Conservation (phyloP, 2,888 invertebrate species). For the Brachyptera putata region DNA sequence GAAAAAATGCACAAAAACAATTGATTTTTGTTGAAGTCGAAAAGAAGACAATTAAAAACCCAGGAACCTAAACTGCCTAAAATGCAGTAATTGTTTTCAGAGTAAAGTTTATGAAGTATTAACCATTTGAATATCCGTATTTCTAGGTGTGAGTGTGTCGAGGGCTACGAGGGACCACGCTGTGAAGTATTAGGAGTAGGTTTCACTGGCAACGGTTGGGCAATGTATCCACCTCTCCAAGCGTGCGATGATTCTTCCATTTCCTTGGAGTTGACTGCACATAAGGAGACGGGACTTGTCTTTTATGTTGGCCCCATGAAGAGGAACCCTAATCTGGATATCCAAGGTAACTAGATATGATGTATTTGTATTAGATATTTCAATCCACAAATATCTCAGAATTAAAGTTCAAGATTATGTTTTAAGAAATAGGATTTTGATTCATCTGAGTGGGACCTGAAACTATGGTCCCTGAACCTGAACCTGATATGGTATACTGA, state of each 20-base stretch:
- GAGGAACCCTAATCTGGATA: constrained; percentile 57
- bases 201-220: constrained; percentile 88
- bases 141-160: constrained; percentile 71
- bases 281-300: constrained; percentile 72
- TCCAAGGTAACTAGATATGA: constrained; percentile 64
- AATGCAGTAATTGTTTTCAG: no score
- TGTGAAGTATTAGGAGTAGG: constrained; percentile 87
- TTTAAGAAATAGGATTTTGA: neutral
- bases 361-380: no score
- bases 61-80: no score
- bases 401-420: no score
- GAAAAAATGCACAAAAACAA: no score
- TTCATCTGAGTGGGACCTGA: neutral
- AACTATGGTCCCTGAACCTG: no score
- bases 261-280: constrained; percentile 74
- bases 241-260: constrained; percentile 82
- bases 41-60: no score
- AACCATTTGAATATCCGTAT: no score
- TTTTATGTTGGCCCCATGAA: constrained; percentile 86
- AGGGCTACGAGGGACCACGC: constrained; percentile 75
- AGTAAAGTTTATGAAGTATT: no score
- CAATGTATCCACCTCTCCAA: constrained; percentile 83
- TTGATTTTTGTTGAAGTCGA: no score
- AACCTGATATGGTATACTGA: no score
- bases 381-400: no score